Percentiles rank a stretch among this genome's conserved stretches.
These are phyloP conservation scores for Pocota personata DNA, from an alignment of 2,888 invertebrate genomes.

Conservation along the genomic window DNA sequence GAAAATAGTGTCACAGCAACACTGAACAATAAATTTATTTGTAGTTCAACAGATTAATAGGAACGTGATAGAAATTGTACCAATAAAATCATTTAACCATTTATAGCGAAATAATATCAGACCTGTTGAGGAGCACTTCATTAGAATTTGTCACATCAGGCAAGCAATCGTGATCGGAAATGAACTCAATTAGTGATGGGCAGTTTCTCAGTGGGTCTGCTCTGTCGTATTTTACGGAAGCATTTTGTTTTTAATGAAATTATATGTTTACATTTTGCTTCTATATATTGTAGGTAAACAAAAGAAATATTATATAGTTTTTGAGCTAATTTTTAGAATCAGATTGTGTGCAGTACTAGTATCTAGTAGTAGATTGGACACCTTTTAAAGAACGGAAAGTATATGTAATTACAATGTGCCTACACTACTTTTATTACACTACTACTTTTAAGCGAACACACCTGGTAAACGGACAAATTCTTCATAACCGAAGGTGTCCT, in stretches of 20 bases:
- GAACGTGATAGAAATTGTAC: constrained; percentile 29
- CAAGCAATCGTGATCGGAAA: background rate
- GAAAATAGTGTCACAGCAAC: background rate
- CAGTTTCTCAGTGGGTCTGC: background rate
- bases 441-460: too few relatives aligned
- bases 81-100: constrained; percentile 24
- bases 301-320: too few relatives aligned
- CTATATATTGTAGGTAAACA: background rate
- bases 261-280: background rate
- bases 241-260: background rate
- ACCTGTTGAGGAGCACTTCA: constrained; percentile 3
- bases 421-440: too few relatives aligned
- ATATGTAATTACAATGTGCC: too few relatives aligned
- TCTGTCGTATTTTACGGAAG: background rate
- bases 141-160: background rate
- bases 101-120: constrained; percentile 6
- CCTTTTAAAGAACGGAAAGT: too few relatives aligned
- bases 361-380: too few relatives aligned
- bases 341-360: too few relatives aligned
- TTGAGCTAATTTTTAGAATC: too few relatives aligned
- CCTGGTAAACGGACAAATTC: too few relatives aligned
- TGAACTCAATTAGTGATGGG: constrained; percentile 2
- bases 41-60: constrained; percentile 24
- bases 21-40: constrained; percentile 22
- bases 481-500: too few relatives aligned